Evolutionary conservation across 2,797 vertebrate species (phyloP).

Genomic region (Momotus momota): DNA sequence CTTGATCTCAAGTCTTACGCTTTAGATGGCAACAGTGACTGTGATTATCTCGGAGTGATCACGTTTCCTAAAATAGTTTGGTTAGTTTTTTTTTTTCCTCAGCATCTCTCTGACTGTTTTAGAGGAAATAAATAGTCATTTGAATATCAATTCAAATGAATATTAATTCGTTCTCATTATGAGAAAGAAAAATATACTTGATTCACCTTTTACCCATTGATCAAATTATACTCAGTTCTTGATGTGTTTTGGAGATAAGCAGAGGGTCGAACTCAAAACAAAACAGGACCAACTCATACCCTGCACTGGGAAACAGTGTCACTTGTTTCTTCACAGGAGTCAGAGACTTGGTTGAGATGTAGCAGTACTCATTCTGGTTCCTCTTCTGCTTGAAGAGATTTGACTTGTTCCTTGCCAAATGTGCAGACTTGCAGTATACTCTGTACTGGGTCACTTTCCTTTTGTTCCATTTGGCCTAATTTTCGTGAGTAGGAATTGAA

Average conservation of each 20-base stretch:
- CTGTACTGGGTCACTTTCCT: background rate
- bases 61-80: background rate
- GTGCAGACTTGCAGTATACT: background rate
- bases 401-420: background rate
- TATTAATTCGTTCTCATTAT: background rate
- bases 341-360: background rate
- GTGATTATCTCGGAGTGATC: background rate
- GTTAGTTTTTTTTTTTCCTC: background rate
- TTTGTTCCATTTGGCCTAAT: background rate
- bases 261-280: background rate
- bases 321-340: background rate
- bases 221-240: background rate
- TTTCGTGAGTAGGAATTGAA: background rate
- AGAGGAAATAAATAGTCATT: background rate
- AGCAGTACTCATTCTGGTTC: background rate
- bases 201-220: background rate
- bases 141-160: too few relatives aligned
- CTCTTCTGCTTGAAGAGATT: background rate
- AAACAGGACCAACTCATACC: background rate
- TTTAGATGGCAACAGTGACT: background rate
- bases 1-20: background rate
- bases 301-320: background rate
- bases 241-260: background rate
- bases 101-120: background rate
- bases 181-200: background rate